phyloP scores from a whole-genome alignment of 1,140 invertebrate species.

The Lucilia sericata region DNA sequence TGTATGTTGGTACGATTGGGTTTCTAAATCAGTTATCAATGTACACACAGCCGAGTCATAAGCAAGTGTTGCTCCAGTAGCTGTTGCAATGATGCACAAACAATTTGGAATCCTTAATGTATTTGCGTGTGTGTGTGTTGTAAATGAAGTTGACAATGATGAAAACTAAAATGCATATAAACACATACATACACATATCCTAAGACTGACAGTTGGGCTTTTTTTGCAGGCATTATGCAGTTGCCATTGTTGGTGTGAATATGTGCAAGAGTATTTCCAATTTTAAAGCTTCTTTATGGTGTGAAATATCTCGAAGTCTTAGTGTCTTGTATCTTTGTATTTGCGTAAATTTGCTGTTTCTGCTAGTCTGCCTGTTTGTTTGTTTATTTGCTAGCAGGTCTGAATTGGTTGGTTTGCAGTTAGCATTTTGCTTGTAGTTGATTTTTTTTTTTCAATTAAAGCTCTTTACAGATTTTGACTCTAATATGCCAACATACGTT shows the following conservation, averaged over 20 bases:
- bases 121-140: not conserved
- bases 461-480: constrained; percentile 14
- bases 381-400: not conserved
- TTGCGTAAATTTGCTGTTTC: not conserved
- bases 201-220: constrained; percentile 17
- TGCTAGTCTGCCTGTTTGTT: not conserved
- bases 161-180: not conserved
- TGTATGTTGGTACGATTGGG: not conserved
- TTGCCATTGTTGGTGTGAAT: not conserved
- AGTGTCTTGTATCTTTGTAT: not conserved
- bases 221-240: not conserved
- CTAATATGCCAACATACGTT: not conserved
- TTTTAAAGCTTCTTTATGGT: not conserved
- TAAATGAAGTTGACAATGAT: constrained; percentile 27
- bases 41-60: not conserved
- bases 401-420: not conserved
- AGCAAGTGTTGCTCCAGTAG: not conserved
- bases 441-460: not conserved
- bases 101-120: too few relatives aligned
- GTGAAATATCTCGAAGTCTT: not conserved
- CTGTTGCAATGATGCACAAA: not conserved
- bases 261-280: not conserved
- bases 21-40: not conserved
- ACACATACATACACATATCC: not conserved
- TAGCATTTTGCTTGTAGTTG: not conserved